These are phyloP conservation scores for Laothoe populi DNA, from an alignment of 2,888 invertebrate genomes.

Conservation along the genomic window DNA sequence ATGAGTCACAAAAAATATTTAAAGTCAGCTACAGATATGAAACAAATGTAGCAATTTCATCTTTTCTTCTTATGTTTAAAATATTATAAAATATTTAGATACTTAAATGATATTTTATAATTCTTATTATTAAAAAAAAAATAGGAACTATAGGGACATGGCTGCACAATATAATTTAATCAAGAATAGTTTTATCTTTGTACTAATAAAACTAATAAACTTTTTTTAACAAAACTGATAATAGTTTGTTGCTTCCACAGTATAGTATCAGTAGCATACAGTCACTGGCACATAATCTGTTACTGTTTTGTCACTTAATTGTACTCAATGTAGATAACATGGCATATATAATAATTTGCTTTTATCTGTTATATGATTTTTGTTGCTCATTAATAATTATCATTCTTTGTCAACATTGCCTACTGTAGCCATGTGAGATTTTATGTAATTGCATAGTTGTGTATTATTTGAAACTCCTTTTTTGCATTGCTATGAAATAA, in stretches of 20 bases:
- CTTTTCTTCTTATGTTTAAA: no score
- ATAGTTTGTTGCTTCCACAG: conserved; percentile 12
- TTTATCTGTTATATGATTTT: conserved; percentile 9
- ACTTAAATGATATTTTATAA: no score
- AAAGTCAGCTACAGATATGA: no score
- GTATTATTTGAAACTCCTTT: background rate
- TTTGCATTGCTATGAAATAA: background rate
- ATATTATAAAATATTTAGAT: no score
- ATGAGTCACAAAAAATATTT: no score
- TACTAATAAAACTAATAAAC: no score
- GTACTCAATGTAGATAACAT: conserved; percentile 1
- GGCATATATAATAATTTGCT: background rate
- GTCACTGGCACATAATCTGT: background rate
- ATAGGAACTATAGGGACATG: no score
- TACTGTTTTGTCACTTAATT: conserved; percentile 1
- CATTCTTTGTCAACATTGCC: background rate
- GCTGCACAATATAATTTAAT: no score
- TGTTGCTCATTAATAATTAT: conserved; percentile 4
- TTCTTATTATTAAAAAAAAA: no score
- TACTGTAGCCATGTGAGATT: background rate
- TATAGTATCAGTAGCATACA: conserved; percentile 7
- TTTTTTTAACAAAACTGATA: background rate
- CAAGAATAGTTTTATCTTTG: no score
- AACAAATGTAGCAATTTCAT: no score
- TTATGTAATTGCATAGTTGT: background rate